These are phyloP conservation scores for Enteromius radiatus DNA, from an alignment of 2,797 vertebrate genomes.

Conservation along the genomic window DNA sequence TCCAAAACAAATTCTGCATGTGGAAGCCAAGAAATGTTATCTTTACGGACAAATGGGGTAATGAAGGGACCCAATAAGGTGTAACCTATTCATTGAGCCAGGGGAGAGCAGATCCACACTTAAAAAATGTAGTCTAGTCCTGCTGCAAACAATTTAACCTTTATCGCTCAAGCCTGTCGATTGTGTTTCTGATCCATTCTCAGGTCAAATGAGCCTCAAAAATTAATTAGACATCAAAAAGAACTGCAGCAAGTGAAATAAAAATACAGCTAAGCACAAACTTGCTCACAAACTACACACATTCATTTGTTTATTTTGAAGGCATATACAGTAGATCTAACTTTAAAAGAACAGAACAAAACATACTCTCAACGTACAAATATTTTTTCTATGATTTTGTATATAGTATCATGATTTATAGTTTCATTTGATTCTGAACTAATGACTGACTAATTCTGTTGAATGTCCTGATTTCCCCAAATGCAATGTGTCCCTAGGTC, in stretches of 20 bases:
- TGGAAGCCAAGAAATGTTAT: not conserved
- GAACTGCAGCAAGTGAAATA: not conserved
- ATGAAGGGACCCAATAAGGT: not conserved
- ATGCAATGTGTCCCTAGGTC: too few species aligned
- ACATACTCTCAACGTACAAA: not conserved
- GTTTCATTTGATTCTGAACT: not conserved
- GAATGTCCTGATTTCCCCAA: too few species aligned
- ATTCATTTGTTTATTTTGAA: not conserved
- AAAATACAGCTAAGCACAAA: conserved; percentile 25
- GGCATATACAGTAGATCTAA: not conserved
- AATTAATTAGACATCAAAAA: conserved; percentile 23
- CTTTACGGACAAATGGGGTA: not conserved
- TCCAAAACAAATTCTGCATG: not conserved
- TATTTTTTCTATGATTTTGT: too few species aligned
- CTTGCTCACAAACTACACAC: not conserved
- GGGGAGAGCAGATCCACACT: not conserved
- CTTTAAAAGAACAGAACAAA: not conserved
- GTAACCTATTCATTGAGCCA: not conserved
- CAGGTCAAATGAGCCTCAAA: conserved; percentile 21
- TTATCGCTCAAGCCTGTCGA: conserved; percentile 4
- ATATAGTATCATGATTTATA: not conserved
- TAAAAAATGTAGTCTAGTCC: conserved; percentile 2
- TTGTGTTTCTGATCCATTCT: conserved; percentile 26
- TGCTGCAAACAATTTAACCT: conserved; percentile 4
- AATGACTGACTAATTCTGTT: too few species aligned